phyloP scores from a whole-genome alignment of 1,140 invertebrate genomes.

The Harpegnathos saltator region DNA sequence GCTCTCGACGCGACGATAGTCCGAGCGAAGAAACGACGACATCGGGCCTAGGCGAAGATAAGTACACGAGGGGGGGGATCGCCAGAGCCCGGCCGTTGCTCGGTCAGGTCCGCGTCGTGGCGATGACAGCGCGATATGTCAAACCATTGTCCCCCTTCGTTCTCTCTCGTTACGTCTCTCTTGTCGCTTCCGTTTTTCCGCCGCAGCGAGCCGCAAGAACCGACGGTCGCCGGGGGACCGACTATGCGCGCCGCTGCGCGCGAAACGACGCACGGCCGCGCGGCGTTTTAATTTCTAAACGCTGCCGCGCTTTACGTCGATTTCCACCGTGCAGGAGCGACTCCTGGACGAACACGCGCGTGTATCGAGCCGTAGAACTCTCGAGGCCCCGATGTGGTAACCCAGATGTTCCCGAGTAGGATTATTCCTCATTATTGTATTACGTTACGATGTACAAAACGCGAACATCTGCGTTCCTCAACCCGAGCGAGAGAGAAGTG shows the following conservation, averaged over 20 bases:
- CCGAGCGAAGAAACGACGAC: slow-evolving; percentile 64
- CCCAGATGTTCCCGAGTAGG: no score
- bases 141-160: slow-evolving; percentile 77
- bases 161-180: slow-evolving; percentile 62
- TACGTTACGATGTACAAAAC: no score
- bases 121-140: slow-evolving; percentile 81
- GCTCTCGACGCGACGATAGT: slow-evolving; percentile 58
- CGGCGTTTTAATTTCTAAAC: no score
- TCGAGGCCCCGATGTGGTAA: no score
- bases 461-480: no score
- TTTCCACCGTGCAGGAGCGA: no score
- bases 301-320: no score
- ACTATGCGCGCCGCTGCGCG: slow-evolving; percentile 22
- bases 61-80: slow-evolving; percentile 64
- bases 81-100: slow-evolving; percentile 31
- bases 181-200: slow-evolving; percentile 68
- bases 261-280: no score
- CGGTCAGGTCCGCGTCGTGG: slow-evolving; percentile 69
- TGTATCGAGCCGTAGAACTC: no score
- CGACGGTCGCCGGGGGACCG: slow-evolving; percentile 15
- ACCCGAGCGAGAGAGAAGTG: no score
- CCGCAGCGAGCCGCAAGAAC: slow-evolving; percentile 59
- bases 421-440: no score
- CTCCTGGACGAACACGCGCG: not conserved
- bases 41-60: slow-evolving; percentile 68